Base-by-base conservation (phyloP, 2,797 vertebrate species). In the Fratercula arctica region DNA sequence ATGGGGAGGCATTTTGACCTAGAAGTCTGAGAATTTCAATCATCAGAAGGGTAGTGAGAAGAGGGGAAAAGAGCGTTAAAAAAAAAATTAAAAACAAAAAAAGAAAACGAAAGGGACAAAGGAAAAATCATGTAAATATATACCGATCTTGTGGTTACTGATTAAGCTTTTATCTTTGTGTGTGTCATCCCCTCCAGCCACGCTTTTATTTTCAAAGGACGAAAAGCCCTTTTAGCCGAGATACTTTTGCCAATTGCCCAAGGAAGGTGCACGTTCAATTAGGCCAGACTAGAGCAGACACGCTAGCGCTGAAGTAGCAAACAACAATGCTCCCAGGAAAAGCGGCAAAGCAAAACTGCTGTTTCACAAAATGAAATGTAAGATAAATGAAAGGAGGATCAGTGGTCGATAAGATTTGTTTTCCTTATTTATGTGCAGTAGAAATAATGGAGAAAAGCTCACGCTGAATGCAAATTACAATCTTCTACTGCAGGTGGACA, bases 401-500 rank as follows among this genome's bases (percentile, higher is more conserved):
- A 26, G 85, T 39, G 6, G 76, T 67, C 0, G 15, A 21, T 35
- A 63, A 23, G 35, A 81, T 94, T 94, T 88, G 89, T 95, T 94
- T 94, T 19, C 80, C 77, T 90, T 66, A 68, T 78, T 93, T 87
- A 33, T 11, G 84, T 60, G 46, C 18, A 37, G n/a, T 57, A 70
- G 80, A 69, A 95, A 94, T 53, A 93, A 90, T 2, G 54, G 66
- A 68, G 77, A 45, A 84, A 88, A 81, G 57, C 80, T 78, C 86
- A 14, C 5, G 68, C 73, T 90, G 93, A 86, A 96, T 75, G 83
- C 83, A 96, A 88, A 96, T 96, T 14, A 64, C 46, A n/a, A 76
- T 80, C 82, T 85, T 41, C 56, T 75, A 3, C 31, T 72, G 86
- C 68, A 45, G 80, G 6, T 60, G 80, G 89, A 67, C 79, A 59